Evolutionary conservation across 2,113 vertebrate genomes (phyloP).

Genomic region (Macrotus californicus): DNA sequence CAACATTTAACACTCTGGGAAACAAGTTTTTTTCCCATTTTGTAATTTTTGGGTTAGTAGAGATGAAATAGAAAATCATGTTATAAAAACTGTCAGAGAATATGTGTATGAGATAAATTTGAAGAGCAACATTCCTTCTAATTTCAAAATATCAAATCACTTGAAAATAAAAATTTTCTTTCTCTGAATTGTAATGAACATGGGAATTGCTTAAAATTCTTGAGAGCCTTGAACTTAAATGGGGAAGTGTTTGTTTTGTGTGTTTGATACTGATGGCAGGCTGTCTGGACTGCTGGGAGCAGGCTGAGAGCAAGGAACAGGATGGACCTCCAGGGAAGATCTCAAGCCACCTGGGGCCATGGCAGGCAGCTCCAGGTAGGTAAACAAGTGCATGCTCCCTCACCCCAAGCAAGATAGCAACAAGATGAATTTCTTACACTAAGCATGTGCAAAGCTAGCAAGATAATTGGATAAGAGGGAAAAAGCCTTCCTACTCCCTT

Average conservation of each 20-base stretch:
- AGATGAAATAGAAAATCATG: background rate
- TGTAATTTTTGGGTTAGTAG: slow-evolving; percentile 5
- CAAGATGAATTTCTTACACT: too few species aligned
- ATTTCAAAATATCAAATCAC: slow-evolving; percentile 38
- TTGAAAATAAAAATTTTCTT: slow-evolving; percentile 25
- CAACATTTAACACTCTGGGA: slow-evolving; percentile 32
- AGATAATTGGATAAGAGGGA: too few species aligned
- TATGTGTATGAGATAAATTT: background rate
- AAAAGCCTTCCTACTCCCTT: too few species aligned
- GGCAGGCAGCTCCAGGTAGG: too few species aligned
- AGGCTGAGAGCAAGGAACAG: too few species aligned
- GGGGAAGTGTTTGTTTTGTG: background rate
- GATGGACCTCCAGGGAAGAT: too few species aligned
- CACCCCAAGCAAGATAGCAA: too few species aligned
- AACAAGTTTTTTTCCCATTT: background rate
- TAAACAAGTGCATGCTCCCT: too few species aligned
- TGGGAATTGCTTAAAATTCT: background rate
- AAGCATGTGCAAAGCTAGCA: too few species aligned
- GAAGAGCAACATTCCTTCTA: slow-evolving; percentile 9
- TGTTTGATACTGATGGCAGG: background rate
- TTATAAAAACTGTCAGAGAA: slow-evolving; percentile 14
- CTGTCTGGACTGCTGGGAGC: too few species aligned
- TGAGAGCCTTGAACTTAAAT: slow-evolving; percentile 41
- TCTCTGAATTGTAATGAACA: slow-evolving; percentile 11
- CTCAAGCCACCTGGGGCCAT: too few species aligned